Base-by-base conservation (phyloP, 1,140 invertebrate genomes). In the Heliconius congener region DNA sequence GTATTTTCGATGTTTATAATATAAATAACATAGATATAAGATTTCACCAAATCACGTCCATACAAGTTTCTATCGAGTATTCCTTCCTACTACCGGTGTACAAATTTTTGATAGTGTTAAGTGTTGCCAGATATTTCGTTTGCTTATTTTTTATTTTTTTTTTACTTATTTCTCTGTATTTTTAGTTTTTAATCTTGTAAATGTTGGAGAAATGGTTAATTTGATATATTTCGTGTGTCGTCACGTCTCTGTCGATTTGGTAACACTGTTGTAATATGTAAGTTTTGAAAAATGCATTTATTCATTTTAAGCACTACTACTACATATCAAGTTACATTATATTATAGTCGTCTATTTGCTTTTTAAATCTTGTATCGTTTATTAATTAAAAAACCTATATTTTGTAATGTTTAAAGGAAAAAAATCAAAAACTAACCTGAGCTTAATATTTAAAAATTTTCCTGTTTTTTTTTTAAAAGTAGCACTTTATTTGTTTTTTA, bases 271-370 rank as follows among this genome's bases (percentile, higher is more conserved):
- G 23, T 66, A 66, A 66, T 66, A 30, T 66, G 60, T 66, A 66
- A 66, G 60, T 66, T 66, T 66, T 66, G 60, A 66, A 66, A 66
- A 16, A 66, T 66, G 60, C 60, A 66, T 66, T 66, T 66, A 66
- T 66, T 66, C 60, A 13, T 66, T 66, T 66, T 66, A 66, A 66
- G 60, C 27, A 27, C 30, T 30, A 23, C 9, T 23, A 23, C 55
- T 30, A 30, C n/a, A 57, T 57, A 57, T 57, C n/a, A 57, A 57
- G 55, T 23, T 23, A 23, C 19, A 23, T 57, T 23, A 57, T 52
- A 19, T 19, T 52, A 19, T 52, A 8, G 18, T 52, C 2, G 55
- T 57, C n/a, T 30, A 30, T 23, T 6, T 66, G 11, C 11, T 16
- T 66, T n/a, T n/a, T 66, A 11, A 66, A 27, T 16, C 60, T 66